phyloP scores from a whole-genome alignment of 2,113 vertebrate species.

The Bucco capensis region DNA sequence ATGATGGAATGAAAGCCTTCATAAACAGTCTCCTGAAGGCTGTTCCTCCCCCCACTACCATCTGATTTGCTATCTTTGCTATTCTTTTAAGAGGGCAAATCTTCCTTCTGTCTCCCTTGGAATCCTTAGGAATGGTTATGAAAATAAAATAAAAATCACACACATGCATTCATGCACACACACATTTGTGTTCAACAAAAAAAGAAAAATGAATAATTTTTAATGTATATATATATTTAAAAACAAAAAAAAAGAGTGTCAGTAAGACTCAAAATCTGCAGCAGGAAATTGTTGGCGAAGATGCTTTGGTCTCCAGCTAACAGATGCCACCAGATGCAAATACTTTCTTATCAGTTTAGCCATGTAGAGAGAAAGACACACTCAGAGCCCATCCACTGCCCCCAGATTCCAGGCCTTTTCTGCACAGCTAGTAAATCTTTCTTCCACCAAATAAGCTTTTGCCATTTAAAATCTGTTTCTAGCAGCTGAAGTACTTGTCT shows the following conservation, averaged over 20 bases:
- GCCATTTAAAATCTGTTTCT: background rate
- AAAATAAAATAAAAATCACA: background rate
- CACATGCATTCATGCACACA: too few relatives aligned
- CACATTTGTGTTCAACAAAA: background rate
- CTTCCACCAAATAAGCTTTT: background rate
- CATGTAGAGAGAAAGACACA: background rate
- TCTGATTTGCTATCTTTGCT: conserved; percentile 51
- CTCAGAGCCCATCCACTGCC: background rate
- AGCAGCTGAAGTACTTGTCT: background rate
- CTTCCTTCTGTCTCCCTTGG: background rate
- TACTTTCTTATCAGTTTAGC: background rate
- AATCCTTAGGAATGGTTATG: background rate
- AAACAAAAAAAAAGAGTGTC: background rate
- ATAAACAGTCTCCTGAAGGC: conserved; percentile 53
- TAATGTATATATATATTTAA: too few relatives aligned
- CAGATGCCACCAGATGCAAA: background rate
- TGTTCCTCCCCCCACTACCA: conserved; percentile 29
- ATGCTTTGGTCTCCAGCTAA: background rate
- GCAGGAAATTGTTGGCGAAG: background rate
- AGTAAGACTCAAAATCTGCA: background rate
- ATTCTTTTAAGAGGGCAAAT: conserved; percentile 41
- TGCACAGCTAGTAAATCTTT: conserved; percentile 7
- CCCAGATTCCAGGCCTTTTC: conserved; percentile 18
- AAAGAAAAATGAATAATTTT: too few relatives aligned
- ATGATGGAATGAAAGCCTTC: conserved; percentile 62